Conservation (phyloP, 2,888 invertebrate species). For the Drosophila borealis region DNA sequence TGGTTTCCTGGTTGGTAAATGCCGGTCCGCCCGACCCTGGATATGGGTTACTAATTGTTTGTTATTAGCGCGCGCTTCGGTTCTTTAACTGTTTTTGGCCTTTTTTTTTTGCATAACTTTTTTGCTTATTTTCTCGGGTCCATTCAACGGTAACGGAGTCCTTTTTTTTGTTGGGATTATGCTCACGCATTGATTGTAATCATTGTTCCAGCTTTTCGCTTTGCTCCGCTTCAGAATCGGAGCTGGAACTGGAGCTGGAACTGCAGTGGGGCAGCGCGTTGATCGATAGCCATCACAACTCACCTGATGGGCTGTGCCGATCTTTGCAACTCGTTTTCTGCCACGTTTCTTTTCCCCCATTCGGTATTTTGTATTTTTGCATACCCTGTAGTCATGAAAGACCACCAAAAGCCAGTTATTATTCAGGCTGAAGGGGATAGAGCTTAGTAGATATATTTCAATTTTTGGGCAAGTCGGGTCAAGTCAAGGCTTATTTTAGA, state of each 20-base stretch:
- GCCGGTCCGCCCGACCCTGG: slow-evolving; percentile 50
- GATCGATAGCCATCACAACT: slow-evolving; percentile 78
- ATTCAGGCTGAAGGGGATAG: no score
- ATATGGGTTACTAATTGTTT: slow-evolving; percentile 79
- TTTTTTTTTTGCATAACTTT: neutral
- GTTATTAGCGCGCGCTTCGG: slow-evolving; percentile 65
- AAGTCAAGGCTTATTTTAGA: no score
- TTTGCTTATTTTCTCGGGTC: neutral
- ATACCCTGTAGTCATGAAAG: slow-evolving; percentile 7
- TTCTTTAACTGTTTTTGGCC: slow-evolving; percentile 68
- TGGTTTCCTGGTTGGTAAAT: slow-evolving; percentile 48
- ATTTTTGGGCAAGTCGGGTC: no score
- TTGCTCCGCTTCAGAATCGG: slow-evolving; percentile 31
- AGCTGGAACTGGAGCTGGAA: slow-evolving; percentile 32
- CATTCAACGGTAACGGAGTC: slow-evolving; percentile 10
- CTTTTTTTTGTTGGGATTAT: slow-evolving; percentile 39
- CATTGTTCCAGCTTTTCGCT: slow-evolving; percentile 28
- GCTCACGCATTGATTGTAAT: slow-evolving; percentile 63
- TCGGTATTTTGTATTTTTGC: slow-evolving; percentile 4
- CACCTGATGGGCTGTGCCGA: slow-evolving; percentile 60
- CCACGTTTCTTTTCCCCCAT: slow-evolving; percentile 11
- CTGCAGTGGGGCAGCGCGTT: slow-evolving; percentile 36
- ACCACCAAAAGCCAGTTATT: no score
- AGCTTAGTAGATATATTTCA: no score
- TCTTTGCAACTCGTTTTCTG: slow-evolving; percentile 64